These are phyloP conservation scores for Eudemis profundana DNA, from an alignment of 2,888 invertebrate genomes.

Conservation along the genomic window DNA sequence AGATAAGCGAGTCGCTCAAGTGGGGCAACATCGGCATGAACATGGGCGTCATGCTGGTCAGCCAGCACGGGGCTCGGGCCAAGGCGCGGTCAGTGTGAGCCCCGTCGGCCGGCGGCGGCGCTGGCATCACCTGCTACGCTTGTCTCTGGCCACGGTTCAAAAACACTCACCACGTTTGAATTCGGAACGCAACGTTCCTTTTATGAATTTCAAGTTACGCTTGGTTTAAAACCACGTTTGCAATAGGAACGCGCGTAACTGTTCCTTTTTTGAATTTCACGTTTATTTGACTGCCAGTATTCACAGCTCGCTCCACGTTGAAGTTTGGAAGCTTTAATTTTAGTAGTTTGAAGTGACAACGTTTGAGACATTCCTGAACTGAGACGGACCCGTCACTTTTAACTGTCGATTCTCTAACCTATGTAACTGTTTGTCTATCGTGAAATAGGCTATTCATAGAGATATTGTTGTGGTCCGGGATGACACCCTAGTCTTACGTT, in stretches of 20 bases:
- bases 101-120: conserved; percentile 69
- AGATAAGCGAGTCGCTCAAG: conserved; percentile 89
- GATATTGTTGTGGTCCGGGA: conserved; percentile 57
- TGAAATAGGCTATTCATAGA: conserved; percentile 50
- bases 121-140: conserved; percentile 72
- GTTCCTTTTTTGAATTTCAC: conserved; percentile 60
- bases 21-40: conserved; percentile 90
- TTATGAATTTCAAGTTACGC: conserved; percentile 49
- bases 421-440: conserved; percentile 58
- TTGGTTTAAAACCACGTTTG: conserved; percentile 24
- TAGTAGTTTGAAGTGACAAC: conserved; percentile 38
- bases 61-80: conserved; percentile 73
- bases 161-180: conserved; percentile 70
- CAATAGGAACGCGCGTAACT: conserved; percentile 47
- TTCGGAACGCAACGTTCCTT: conserved; percentile 55
- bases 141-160: conserved; percentile 72
- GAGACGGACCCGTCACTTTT: conserved; percentile 46
- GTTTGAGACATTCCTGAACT: conserved; percentile 50
- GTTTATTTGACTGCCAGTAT: conserved; percentile 43
- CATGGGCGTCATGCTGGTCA: conserved; percentile 88
- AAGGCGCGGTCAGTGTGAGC: conserved; percentile 81
- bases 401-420: conserved; percentile 55
- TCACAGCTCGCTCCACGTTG: conserved; percentile 32
- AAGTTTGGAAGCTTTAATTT: conserved; percentile 46
- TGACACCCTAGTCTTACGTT: conserved; percentile 66